Conservation (phyloP, 2,113 vertebrate species). For the Tauraco erythrolophus region DNA sequence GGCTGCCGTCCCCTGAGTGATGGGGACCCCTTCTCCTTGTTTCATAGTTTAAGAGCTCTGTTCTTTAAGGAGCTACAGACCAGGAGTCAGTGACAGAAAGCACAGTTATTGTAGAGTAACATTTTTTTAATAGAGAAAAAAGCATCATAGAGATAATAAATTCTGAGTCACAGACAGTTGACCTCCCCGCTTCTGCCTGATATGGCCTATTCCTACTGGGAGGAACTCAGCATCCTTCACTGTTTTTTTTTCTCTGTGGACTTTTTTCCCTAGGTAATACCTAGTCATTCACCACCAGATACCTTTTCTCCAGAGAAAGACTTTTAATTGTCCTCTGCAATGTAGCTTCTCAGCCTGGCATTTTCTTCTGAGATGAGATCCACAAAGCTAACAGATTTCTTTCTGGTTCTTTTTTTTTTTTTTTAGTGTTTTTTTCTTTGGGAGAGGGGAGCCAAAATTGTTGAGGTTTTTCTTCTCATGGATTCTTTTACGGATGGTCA, state of each 20-base stretch:
- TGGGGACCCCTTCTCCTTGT: not conserved
- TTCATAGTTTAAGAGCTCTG: not conserved
- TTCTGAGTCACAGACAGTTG: not conserved
- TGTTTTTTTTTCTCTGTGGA: not conserved
- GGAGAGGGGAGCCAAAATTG: not conserved
- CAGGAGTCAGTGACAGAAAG: not conserved
- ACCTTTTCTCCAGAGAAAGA: not conserved
- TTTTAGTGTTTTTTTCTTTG: not conserved
- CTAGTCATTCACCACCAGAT: not conserved
- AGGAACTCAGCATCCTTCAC: not conserved
- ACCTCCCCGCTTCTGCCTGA: not conserved
- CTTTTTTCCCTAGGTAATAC: not conserved
- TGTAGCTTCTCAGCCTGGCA: not conserved
- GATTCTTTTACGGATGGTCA: not conserved
- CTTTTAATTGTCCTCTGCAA: not conserved
- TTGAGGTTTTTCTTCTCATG: not conserved
- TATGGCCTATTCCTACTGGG: not conserved
- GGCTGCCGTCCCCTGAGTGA: accelerated
- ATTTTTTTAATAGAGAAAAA: not conserved
- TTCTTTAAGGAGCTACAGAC: not conserved
- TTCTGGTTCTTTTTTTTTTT: too few species aligned
- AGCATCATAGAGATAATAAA: not conserved
- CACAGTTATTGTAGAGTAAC: not conserved
- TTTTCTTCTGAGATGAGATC: not conserved
- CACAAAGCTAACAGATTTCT: not conserved